Evolutionary conservation across 2,888 invertebrate genomes (phyloP), one percentile per base, ranked within the genome.

Genomic region (Diplolepis rosae): DNA sequence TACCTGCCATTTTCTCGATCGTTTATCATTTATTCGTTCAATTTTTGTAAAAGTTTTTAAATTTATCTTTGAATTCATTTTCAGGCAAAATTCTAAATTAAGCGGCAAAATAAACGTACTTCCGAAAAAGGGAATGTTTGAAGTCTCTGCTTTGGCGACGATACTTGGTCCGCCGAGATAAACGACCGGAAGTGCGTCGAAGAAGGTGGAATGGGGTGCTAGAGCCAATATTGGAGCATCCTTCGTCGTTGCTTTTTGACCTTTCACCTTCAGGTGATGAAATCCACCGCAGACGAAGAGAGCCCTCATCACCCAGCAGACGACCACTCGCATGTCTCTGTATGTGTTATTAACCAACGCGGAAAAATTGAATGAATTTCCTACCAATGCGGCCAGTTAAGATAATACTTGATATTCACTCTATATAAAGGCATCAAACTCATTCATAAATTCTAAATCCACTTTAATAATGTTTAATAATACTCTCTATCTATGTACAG

Each of bases 161-260:
- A 97, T 94, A 82, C 95, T 95, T 28, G 96, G 95, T 65, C 95
- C 95, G n/a, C 94, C 94, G 79, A 95, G 92, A 85, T 93, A 92
- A 72, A 96, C 93, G 83, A 96, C 94, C 81, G 95, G 92, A 77
- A 97, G 92, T 73, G 95, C 94, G 90, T 98, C 98, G 90, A 96
- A 94, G 92, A 95, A 97, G 71, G 95, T 94, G 45, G 97, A 97
- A 89, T 98, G 98, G 2, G 98, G 98, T 4, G 96, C 97, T 75
- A 96, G 92, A 70, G 94, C 94, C 76, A 97, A 90, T 78, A 98
- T 93, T 1, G 97, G 96, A 4, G 97, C 97, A 78, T 95, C 94
- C 89, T 90, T 91, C 67, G 91, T 78, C 15, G 90, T 86, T 22
- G 92, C 93, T 79, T 89, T 89, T 76, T 91, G 91, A 66, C 98